These are phyloP conservation scores for Tipula vernalis DNA, from an alignment of 2,888 invertebrate genomes.

Conservation along the genomic window DNA sequence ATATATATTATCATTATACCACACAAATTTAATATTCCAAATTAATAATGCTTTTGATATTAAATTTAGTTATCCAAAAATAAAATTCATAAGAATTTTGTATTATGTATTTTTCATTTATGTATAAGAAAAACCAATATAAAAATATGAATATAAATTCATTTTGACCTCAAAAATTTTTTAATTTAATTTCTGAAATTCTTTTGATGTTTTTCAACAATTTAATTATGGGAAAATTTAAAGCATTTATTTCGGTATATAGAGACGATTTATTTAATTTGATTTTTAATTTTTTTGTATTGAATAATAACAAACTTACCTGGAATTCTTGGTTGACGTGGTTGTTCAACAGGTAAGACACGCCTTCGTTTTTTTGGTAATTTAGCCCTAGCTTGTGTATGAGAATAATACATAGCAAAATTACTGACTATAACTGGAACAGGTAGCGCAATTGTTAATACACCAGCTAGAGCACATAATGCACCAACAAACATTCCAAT, in stretches of 20 bases:
- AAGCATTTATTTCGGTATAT: neutral
- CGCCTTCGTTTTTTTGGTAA: conserved; percentile 95
- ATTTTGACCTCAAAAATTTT: neutral
- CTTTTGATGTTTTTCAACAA: neutral
- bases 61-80: neutral
- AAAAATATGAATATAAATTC: neutral
- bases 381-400: conserved; percentile 95
- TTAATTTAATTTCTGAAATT: neutral
- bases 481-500: conserved; percentile 98
- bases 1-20: neutral
- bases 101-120: neutral
- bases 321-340: conserved; percentile 47
- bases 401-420: conserved; percentile 94
- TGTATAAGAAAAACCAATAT: neutral
- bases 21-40: neutral
- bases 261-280: no score
- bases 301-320: conserved; percentile 20
- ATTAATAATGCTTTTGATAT: neutral
- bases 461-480: conserved; percentile 94
- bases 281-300: neutral
- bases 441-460: conserved; percentile 95
- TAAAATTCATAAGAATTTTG: neutral
- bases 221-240: neutral
- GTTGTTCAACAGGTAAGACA: conserved; percentile 91
- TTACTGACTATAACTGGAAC: conserved; percentile 99